phyloP scores from a whole-genome alignment of 1,140 invertebrate genomes.

The Diachasmimorpha longicaudata region DNA sequence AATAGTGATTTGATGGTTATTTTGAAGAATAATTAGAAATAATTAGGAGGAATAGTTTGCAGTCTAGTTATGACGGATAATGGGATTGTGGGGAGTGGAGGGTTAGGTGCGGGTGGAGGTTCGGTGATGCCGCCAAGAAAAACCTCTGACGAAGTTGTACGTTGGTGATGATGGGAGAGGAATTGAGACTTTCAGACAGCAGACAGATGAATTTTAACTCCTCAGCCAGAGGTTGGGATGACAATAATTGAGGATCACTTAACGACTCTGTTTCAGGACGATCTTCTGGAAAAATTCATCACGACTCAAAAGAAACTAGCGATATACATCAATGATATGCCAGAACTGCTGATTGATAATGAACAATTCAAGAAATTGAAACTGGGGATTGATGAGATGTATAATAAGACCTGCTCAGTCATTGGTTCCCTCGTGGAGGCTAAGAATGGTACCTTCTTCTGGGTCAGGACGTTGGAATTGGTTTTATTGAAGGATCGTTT shows the following conservation, averaged over 20 bases:
- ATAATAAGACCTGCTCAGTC: background rate
- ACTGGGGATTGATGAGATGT: background rate
- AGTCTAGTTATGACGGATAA: too few species aligned
- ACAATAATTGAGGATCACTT: too few species aligned
- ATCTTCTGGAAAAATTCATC: background rate
- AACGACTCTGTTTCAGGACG: background rate
- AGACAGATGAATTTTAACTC: too few species aligned
- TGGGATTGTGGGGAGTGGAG: too few species aligned
- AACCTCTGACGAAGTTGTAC: too few species aligned
- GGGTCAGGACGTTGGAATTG: background rate
- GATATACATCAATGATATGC: background rate
- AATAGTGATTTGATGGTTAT: too few species aligned
- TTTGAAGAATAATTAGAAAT: background rate
- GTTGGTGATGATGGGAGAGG: too few species aligned
- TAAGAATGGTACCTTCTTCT: background rate
- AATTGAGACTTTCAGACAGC: too few species aligned
- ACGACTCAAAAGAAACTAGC: background rate
- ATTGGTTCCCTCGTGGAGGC: background rate
- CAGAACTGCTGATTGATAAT: background rate
- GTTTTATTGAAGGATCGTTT: background rate
- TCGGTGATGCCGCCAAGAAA: too few species aligned
- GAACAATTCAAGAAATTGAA: background rate
- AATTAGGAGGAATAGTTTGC: too few species aligned
- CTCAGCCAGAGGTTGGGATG: too few species aligned
- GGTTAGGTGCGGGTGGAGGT: too few species aligned